Conservation (phyloP, 2,797 vertebrate genomes). For the Avahi laniger region DNA sequence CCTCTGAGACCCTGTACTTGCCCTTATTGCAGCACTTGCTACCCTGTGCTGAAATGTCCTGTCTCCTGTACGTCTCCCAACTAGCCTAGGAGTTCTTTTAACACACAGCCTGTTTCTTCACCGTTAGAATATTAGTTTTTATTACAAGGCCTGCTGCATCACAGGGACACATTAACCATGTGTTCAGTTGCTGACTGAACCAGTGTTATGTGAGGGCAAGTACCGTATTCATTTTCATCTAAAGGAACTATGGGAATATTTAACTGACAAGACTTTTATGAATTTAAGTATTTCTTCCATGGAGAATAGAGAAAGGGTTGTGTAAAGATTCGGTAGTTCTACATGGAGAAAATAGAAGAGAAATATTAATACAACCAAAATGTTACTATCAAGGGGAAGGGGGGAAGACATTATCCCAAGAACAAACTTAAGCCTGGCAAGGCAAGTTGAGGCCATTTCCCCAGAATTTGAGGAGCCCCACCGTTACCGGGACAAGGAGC, state of each 20-base stretch:
- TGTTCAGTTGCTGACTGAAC: not conserved
- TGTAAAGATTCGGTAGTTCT: not conserved
- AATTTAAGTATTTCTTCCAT: not conserved
- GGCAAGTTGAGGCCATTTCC: not conserved
- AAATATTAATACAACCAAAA: not conserved
- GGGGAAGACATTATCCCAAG: not conserved
- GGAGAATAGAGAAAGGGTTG: not conserved
- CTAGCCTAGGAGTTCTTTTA: not conserved
- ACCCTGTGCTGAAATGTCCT: not conserved
- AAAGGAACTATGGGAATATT: not conserved
- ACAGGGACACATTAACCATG: not conserved
- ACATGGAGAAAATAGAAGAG: not conserved
- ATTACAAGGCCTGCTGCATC: not conserved
- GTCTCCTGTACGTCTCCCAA: not conserved
- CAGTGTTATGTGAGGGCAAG: not conserved
- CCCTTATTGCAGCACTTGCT: not conserved
- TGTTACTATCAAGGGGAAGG: not conserved
- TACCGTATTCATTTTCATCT: not conserved
- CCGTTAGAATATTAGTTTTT: not conserved
- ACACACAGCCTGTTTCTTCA: not conserved
- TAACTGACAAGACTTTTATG: not conserved
- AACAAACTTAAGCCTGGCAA: not conserved
- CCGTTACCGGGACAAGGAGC: not conserved
- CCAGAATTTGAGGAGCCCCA: not conserved
- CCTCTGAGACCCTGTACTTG: not conserved